Percentiles rank a stretch among this genome's conserved stretches.
Conservation (phyloP, 2,888 invertebrate genomes). For the Venusia cambrica region DNA sequence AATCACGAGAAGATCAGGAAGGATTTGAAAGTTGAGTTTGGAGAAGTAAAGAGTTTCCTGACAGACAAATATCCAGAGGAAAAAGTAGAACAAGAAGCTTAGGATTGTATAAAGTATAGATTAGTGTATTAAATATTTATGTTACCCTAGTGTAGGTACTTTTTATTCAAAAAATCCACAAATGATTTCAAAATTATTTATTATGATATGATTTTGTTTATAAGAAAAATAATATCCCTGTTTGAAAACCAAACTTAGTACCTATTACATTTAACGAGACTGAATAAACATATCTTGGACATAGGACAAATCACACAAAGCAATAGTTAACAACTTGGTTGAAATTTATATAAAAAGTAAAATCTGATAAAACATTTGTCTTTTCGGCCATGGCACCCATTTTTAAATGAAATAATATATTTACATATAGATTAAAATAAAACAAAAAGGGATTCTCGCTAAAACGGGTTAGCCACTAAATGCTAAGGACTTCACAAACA, state of each 20-base stretch:
- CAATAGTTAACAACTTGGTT: too few relatives aligned
- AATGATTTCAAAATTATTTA: slow-evolving; percentile 26
- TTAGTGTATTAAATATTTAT: slow-evolving; percentile 38
- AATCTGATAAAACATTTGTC: slow-evolving; percentile 1
- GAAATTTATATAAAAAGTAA: too few relatives aligned
- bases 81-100: slow-evolving; percentile 44
- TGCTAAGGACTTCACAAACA: slow-evolving; percentile 56
- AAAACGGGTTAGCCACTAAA: slow-evolving; percentile 60
- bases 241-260: slow-evolving; percentile 20
- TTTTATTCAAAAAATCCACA: slow-evolving; percentile 14
- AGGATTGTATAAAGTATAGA: slow-evolving; percentile 28
- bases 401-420: slow-evolving; percentile 9
- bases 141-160: slow-evolving; percentile 12
- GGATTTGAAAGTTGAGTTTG: slow-evolving; percentile 85
- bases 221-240: slow-evolving; percentile 28
- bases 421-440: slow-evolving; percentile 7
- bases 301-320: slow-evolving; percentile 8
- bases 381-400: slow-evolving; percentile 30
- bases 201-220: slow-evolving; percentile 33
- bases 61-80: slow-evolving; percentile 86
- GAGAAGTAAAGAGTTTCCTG: slow-evolving; percentile 86
- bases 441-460: too few relatives aligned
- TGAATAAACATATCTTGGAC: slow-evolving; percentile 6
- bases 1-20: slow-evolving; percentile 85
- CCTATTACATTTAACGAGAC: slow-evolving; percentile 2